A percentile compares a stretch with the other conserved stretches of the same genome.
Evolutionary conservation across 1,140 invertebrate genomes (phyloP).

Genomic region (Zaprionus tsacasi): DNA sequence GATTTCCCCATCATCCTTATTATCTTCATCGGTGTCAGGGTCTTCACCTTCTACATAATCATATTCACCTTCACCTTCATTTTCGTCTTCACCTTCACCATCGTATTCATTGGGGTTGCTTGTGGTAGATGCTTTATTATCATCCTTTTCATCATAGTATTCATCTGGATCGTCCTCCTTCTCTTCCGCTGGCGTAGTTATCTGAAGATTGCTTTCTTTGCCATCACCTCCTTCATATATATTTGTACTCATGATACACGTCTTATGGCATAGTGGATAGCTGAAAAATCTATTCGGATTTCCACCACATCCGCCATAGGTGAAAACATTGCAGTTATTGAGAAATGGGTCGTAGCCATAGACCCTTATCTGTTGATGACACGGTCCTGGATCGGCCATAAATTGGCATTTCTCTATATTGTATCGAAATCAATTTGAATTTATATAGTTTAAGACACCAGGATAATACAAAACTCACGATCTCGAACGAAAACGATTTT

Average conservation of each 20-base stretch:
- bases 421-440: not conserved
- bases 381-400: constrained; percentile 28
- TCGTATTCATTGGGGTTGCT: not conserved
- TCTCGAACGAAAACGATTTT: constrained; percentile 6
- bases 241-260: not conserved
- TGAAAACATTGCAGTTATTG: constrained; percentile 12
- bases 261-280: constrained; percentile 6
- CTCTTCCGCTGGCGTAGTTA: too few species aligned
- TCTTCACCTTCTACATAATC: not conserved
- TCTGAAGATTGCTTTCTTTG: too few species aligned
- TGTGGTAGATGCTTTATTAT: too few species aligned
- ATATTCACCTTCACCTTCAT: not conserved
- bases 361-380: not conserved
- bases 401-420: constrained; percentile 25
- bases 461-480: constrained; percentile 11
- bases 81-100: not conserved
- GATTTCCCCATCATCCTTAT: not conserved
- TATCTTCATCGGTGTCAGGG: not conserved
- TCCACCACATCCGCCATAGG: constrained; percentile 51
- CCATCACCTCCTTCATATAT: not conserved
- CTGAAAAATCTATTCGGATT: constrained; percentile 53
- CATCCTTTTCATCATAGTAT: not conserved
- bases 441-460: not conserved
- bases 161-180: not conserved
- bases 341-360: constrained; percentile 28